A percentile compares a stretch with the other conserved stretches of the same genome.
Evolutionary conservation across 1,140 invertebrate genomes (phyloP).

Genomic region (Harpegnathos saltator): DNA sequence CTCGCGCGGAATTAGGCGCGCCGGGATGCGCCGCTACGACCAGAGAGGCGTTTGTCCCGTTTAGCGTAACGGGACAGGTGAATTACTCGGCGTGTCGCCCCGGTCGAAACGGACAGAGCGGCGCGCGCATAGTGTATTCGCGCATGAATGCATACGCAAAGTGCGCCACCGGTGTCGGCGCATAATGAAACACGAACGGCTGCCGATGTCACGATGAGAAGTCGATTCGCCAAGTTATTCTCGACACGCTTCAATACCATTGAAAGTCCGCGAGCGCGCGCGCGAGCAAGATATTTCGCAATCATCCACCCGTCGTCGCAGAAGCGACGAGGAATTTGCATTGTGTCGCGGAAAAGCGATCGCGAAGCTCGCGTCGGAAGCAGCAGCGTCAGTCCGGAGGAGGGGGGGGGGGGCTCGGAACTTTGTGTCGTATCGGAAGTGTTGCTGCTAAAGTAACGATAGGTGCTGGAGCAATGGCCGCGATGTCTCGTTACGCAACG

Average conservation of each 20-base stretch:
- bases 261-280: not conserved
- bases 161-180: slow-evolving; percentile 10
- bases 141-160: slow-evolving; percentile 49
- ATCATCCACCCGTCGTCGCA: too few relatives aligned
- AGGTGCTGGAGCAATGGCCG: not conserved
- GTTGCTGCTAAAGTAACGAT: too few relatives aligned
- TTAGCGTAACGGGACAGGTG: slow-evolving; percentile 38
- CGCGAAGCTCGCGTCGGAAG: too few relatives aligned
- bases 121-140: not conserved
- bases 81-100: slow-evolving; percentile 15
- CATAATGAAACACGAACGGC: slow-evolving; percentile 19
- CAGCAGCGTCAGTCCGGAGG: too few relatives aligned
- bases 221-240: slow-evolving; percentile 16
- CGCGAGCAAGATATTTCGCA: too few relatives aligned
- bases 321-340: too few relatives aligned
- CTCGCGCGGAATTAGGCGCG: not conserved
- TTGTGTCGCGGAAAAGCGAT: too few relatives aligned
- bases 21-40: not conserved
- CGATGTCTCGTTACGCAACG: slow-evolving; percentile 9
- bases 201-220: slow-evolving; percentile 7
- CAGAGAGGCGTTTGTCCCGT: slow-evolving; percentile 38
- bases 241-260: not conserved
- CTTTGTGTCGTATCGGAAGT: too few relatives aligned
- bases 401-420: too few relatives aligned
- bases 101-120: slow-evolving; percentile 17